Evolutionary conservation across 2,888 invertebrate species (phyloP).

Genomic region (Netelia inedita): DNA sequence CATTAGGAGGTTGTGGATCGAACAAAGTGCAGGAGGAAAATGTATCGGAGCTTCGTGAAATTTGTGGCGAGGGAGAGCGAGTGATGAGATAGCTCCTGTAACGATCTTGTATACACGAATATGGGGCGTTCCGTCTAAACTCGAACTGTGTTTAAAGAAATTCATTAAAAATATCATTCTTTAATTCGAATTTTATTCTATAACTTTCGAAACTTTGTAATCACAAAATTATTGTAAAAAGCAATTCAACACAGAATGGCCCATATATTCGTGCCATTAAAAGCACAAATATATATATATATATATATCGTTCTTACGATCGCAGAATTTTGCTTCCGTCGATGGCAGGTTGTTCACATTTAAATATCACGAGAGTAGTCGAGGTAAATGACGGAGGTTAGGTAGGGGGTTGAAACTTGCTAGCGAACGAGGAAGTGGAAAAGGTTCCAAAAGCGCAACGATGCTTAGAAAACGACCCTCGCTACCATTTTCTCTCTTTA

Average conservation of each 20-base stretch:
- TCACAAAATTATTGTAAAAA: not conserved
- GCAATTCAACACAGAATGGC: not conserved
- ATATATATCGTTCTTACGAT: slow-evolving; percentile 12
- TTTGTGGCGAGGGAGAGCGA: slow-evolving; percentile 37
- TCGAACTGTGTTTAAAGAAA: not conserved
- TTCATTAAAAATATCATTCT: no score
- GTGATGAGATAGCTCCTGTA: slow-evolving; percentile 53
- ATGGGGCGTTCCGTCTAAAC: slow-evolving; percentile 6
- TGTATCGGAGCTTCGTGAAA: slow-evolving; percentile 33
- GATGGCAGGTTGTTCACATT: slow-evolving; percentile 66
- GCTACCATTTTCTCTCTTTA: slow-evolving; percentile 34
- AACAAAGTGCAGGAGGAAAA: slow-evolving; percentile 58
- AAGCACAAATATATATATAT: not conserved
- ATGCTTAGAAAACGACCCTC: slow-evolving; percentile 42
- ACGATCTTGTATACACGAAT: slow-evolving; percentile 24
- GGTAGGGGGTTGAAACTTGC: slow-evolving; percentile 29
- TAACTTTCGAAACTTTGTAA: not conserved
- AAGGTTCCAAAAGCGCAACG: slow-evolving; percentile 64
- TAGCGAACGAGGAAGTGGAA: slow-evolving; percentile 27
- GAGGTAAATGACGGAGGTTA: slow-evolving; percentile 17
- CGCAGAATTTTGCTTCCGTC: slow-evolving; percentile 36
- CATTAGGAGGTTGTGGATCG: slow-evolving; percentile 50
- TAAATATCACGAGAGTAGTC: slow-evolving; percentile 68
- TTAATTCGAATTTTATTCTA: no score
- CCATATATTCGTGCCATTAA: slow-evolving; percentile 1